Percentiles rank a stretch among this genome's conserved stretches.
Evolutionary conservation across 2,888 invertebrate genomes (phyloP).

Genomic region (Ophraella communa): DNA sequence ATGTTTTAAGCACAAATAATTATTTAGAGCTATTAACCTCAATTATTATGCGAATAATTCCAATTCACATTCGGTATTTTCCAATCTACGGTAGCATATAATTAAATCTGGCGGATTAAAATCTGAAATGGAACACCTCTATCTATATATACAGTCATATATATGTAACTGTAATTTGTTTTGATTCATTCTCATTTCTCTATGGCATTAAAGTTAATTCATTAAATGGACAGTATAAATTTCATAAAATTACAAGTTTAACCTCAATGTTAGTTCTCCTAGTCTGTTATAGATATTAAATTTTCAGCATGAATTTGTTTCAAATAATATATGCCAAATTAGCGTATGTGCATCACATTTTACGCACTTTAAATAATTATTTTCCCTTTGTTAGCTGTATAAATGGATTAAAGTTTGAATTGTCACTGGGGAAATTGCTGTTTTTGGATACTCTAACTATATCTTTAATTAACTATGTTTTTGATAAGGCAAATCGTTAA

Average conservation of each 20-base stretch:
- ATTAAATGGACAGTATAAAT: conserved; percentile 7
- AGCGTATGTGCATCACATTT: background rate
- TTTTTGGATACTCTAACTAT: too few relatives aligned
- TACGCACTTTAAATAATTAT: background rate
- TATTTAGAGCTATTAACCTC: background rate
- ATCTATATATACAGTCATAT: too few relatives aligned
- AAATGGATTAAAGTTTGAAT: too few relatives aligned
- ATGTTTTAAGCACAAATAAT: background rate
- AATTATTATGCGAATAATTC: background rate
- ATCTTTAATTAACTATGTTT: too few relatives aligned
- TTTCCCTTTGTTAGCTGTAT: background rate
- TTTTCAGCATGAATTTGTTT: conserved; percentile 2
- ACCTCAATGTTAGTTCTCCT: background rate
- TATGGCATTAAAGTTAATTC: conserved; percentile 7
- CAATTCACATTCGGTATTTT: background rate
- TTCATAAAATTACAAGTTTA: conserved; percentile 1
- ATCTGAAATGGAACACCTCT: conserved; percentile 14
- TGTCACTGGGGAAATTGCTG: too few relatives aligned
- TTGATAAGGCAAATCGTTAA: too few relatives aligned
- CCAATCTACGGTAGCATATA: background rate
- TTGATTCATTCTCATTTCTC: conserved; percentile 15
- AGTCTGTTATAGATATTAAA: conserved; percentile 8
- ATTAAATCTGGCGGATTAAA: conserved; percentile 1
- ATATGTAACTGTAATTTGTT: conserved; percentile 9
- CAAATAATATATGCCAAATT: conserved; percentile 9